Evolutionary conservation across 2,888 invertebrate genomes (phyloP).

Genomic region (Hesperia comma): DNA sequence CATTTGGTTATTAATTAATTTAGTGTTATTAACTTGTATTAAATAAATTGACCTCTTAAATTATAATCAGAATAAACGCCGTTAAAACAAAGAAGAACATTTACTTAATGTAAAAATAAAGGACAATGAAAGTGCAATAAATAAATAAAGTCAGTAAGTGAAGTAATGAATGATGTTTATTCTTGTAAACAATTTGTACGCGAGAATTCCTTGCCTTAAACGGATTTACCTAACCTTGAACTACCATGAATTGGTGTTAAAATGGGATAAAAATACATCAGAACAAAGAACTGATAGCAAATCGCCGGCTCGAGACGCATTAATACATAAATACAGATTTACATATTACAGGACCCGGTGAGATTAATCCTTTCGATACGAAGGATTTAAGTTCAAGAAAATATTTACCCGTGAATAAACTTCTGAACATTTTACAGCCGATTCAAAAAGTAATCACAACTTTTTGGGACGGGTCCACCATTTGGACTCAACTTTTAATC

Average conservation of each 20-base stretch:
- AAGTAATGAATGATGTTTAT: constrained; percentile 10
- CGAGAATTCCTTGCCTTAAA: constrained; percentile 49
- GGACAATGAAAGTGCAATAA: constrained; percentile 6
- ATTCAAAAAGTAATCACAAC: no score
- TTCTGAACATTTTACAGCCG: background rate
- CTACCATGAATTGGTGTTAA: constrained; percentile 36
- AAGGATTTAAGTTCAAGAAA: constrained; percentile 67
- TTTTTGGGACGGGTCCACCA: no score
- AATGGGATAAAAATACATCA: constrained; percentile 45
- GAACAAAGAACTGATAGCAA: constrained; percentile 59
- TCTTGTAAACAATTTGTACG: constrained; percentile 12
- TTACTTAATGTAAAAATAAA: background rate
- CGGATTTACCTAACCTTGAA: constrained; percentile 43
- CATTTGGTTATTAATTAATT: no score
- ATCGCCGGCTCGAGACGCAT: constrained; percentile 59
- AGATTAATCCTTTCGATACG: constrained; percentile 69
- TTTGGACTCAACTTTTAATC: no score
- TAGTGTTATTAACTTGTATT: no score
- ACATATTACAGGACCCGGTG: constrained; percentile 60
- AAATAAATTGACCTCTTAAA: no score
- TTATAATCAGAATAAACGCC: background rate
- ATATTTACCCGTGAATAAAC: constrained; percentile 37
- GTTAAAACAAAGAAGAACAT: background rate
- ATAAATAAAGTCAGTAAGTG: constrained; percentile 2
- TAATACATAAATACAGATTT: constrained; percentile 70